Conservation (phyloP, 1,140 invertebrate species). For the Cyclina sinensis region DNA sequence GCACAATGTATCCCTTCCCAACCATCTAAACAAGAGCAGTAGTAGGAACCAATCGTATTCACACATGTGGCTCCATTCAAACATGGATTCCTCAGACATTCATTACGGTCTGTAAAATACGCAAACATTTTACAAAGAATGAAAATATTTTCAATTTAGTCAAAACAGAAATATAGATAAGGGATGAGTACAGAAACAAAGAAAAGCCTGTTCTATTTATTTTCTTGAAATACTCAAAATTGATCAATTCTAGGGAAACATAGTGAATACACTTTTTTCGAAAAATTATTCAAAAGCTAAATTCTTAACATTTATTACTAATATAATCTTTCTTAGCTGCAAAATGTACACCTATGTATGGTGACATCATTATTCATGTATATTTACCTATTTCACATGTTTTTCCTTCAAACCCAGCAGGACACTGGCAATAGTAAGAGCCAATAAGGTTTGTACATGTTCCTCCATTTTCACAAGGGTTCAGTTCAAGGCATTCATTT, state of each 20-base stretch:
- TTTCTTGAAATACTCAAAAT: no score
- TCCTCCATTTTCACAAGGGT: conserved; percentile 93
- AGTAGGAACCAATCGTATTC: conserved; percentile 60
- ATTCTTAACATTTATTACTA: no score
- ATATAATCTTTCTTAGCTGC: no score
- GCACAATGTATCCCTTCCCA: conserved; percentile 94
- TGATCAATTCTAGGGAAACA: no score
- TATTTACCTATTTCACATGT: conserved; percentile 90
- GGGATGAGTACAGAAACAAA: no score
- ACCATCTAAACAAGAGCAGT: conserved; percentile 87
- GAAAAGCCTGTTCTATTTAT: no score
- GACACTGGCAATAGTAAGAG: conserved; percentile 88
- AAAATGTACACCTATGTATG: no score
- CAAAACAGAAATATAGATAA: no score
- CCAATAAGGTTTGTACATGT: conserved; percentile 93
- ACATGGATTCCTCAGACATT: conserved; percentile 89
- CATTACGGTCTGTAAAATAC: conserved; percentile 92
- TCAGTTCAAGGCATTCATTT: conserved; percentile 36
- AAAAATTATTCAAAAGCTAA: no score
- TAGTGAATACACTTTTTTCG: no score
- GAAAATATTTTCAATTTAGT: no score
- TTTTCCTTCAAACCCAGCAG: conserved; percentile 88
- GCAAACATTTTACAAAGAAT: background rate
- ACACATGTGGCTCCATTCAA: conserved; percentile 63
- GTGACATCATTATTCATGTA: no score